Percentiles rank a stretch among this genome's conserved stretches.
Conservation (phyloP, 2,888 invertebrate genomes). For the Andricus quercusramuli region DNA sequence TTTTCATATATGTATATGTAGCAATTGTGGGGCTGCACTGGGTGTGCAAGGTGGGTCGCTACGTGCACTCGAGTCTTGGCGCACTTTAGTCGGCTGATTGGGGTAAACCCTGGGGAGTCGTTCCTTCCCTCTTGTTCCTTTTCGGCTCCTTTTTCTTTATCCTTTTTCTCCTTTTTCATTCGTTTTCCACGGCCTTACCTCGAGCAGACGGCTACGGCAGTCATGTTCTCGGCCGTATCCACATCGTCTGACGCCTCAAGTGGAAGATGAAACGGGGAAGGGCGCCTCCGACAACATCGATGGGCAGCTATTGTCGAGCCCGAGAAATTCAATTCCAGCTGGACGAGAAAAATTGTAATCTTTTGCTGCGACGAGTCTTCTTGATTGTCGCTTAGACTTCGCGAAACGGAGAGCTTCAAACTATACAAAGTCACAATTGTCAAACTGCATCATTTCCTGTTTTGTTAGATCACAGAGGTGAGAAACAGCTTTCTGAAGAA, state of each 20-base stretch:
- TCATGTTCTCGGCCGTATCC: conserved; percentile 43
- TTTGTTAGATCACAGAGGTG: neutral
- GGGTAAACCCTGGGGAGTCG: conserved; percentile 72
- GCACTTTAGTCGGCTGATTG: conserved; percentile 71
- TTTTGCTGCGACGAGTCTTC: conserved; percentile 47
- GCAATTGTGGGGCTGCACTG: conserved; percentile 25
- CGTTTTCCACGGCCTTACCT: conserved; percentile 55
- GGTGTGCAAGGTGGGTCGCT: neutral
- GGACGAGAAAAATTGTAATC: conserved; percentile 63
- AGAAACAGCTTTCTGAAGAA: neutral
- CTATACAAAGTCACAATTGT: conserved; percentile 8
- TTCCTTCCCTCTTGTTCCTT: conserved; percentile 61
- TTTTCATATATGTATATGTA: conserved; percentile 21
- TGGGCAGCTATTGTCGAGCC: conserved; percentile 45
- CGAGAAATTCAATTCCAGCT: conserved; percentile 63
- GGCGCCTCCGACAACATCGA: conserved; percentile 42
- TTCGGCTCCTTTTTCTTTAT: conserved; percentile 52
- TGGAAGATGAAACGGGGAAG: conserved; percentile 52
- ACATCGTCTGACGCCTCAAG: conserved; percentile 48
- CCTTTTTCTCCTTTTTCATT: conserved; percentile 59
- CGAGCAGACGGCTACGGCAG: conserved; percentile 46
- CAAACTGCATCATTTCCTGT: conserved; percentile 3
- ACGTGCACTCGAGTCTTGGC: conserved; percentile 39
- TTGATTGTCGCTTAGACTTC: conserved; percentile 24
- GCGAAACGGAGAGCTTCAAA: conserved; percentile 8